Evolutionary conservation across 2,797 vertebrate species (phyloP), one percentile per base, ranked within the genome.

Genomic region (Bryconaethiops microstoma): DNA sequence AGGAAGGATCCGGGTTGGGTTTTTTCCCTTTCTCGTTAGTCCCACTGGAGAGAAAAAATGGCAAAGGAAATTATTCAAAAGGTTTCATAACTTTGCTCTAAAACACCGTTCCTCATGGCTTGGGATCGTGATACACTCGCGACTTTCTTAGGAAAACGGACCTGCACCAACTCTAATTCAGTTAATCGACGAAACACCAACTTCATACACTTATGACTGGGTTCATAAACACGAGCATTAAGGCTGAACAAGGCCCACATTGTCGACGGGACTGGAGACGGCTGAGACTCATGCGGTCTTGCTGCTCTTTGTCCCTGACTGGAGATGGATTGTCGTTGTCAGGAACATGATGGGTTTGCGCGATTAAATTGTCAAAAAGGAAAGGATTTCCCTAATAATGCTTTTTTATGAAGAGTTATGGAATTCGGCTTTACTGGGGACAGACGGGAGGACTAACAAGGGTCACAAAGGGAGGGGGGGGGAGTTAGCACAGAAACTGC

Each of bases 151-250:
- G n/a, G 54, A 57, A 14, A 54, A 19, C 7, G 12, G 29, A 64
- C 62, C 62, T 35, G 82, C 54, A 3, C 13, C 69, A 82, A 60
- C 21, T 50, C 17, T 48, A n/a, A 90, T 80, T 84, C 84, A 70
- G 84, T 78, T 94, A 94, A 94, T 93, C 90, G 88, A 91, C 93
- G 93, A 93, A 95, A 96, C 94, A 95, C 94, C 94, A 92, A 92
- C 93, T 96, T 96, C 95, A 96, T 95, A 94, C 92, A 92, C 92
- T 91, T 95, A 95, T 93, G 91, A 93, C 93, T 94, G 94, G 93
- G 92, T 96, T 96, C 94, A 95, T 96, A 97, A 98, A 98, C 96
- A 96, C 93, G 95, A 90, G 93, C 95, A 95, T 96, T 95, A 95
- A 92, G 92, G 91, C 86, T 86, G 92, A 92, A 98, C 96, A 98